These are phyloP conservation scores for Drosophila micromelanica DNA, from an alignment of 1,140 invertebrate species.

Conservation along the genomic window DNA sequence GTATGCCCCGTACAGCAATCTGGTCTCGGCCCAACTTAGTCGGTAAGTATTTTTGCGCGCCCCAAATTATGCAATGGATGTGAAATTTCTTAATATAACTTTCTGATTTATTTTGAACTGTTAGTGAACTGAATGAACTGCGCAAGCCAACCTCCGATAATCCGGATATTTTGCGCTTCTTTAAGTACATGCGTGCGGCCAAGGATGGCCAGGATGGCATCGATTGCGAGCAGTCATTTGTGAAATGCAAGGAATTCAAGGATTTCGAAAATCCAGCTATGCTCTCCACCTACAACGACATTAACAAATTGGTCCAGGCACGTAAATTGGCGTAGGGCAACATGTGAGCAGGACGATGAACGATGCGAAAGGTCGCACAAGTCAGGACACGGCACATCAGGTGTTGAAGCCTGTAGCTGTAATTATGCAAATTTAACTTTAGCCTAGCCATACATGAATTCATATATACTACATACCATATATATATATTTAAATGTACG, in stretches of 20 bases:
- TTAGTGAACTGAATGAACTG: conserved; percentile 92
- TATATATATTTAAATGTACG: conserved; percentile 20
- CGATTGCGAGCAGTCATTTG: conserved; percentile 87
- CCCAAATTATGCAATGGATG: conserved; percentile 48
- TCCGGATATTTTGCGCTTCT: conserved; percentile 93
- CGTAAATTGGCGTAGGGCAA: conserved; percentile 85
- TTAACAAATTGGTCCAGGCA: conserved; percentile 93
- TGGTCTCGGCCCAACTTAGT: conserved; percentile 94
- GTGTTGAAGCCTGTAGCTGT: conserved; percentile 48
- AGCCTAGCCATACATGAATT: conserved; percentile 66
- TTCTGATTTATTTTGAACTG: conserved; percentile 12
- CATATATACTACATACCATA: conserved; percentile 1
- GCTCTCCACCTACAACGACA: conserved; percentile 93
- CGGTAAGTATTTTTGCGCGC: conserved; percentile 86
- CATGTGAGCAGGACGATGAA: conserved; percentile 4
- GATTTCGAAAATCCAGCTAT: conserved; percentile 90
- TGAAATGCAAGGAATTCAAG: conserved; percentile 86
- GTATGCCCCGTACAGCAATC: conserved; percentile 93
- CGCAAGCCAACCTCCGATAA: conserved; percentile 92
- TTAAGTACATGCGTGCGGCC: conserved; percentile 94
- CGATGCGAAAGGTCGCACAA: conserved; percentile 46
- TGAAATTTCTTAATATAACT: conserved; percentile 5
- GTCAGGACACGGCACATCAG: conserved; percentile 53
- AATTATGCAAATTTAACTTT: conserved; percentile 76
- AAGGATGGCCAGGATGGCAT: conserved; percentile 92